Conservation (phyloP, 2,888 invertebrate genomes). For the Archips crataeganus region DNA sequence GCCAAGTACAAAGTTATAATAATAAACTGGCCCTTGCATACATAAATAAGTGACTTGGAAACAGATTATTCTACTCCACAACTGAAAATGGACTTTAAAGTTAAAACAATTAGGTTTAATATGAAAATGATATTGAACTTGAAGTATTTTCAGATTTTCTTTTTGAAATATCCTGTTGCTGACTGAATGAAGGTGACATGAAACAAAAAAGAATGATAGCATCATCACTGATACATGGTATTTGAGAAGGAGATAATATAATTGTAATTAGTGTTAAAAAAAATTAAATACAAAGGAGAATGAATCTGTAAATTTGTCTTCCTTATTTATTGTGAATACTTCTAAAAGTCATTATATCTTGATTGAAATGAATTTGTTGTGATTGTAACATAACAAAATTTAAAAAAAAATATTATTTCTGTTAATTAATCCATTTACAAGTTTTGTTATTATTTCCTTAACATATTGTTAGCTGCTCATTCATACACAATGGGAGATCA, state of each 20-base stretch:
- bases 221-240: too few species aligned
- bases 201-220: too few species aligned
- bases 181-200: too few species aligned
- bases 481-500: too few species aligned
- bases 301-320: not conserved
- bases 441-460: not conserved
- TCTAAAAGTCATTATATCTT: not conserved
- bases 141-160: not conserved
- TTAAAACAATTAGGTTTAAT: not conserved
- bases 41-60: not conserved
- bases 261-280: too few species aligned
- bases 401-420: not conserved
- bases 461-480: not conserved
- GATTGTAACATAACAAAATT: too few species aligned
- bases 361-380: not conserved
- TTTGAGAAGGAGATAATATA: too few species aligned
- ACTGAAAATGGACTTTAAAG: not conserved
- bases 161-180: too few species aligned
- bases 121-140: not conserved
- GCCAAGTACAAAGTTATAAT: conserved; percentile 21
- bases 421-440: not conserved
- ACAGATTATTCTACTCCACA: not conserved
- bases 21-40: conserved; percentile 8
- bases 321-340: not conserved
- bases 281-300: too few species aligned